Evolutionary conservation across 2,113 vertebrate species (phyloP), one percentile per base, ranked within the genome.

Genomic region (Tyrannus savana): DNA sequence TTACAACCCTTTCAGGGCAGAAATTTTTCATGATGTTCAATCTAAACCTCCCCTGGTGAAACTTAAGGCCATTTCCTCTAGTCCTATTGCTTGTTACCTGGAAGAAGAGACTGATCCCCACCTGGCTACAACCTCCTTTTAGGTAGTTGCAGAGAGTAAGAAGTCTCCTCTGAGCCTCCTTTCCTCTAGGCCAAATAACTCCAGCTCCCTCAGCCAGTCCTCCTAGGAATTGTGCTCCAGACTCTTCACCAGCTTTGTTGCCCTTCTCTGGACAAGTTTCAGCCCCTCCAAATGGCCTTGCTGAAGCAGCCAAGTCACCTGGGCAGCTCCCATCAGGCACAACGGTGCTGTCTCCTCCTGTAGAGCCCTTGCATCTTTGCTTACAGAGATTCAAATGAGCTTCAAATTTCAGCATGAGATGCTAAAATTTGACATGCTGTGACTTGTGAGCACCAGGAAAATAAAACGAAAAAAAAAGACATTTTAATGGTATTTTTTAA

Each of bases 101-200:
- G 17, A 5, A 76, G 62, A 83, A 41, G 25, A 30, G 46, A 10
- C 4, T 0, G 0, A 18, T 2, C 12, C 17, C 17, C 3, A 7
- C 21, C 41, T 12, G 18, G 46, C 53, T 46, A 1, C 46, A 60
- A 16, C 16, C 69, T 68, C 46, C 30, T 35, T 10, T 31, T n/a
- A 35, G n/a, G 78, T 7, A 47, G 30, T 0, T 53, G 19, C 7
- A 41, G 14, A 30, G 19, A 31, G 9, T 2, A 31, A 44, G 3
- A 24, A 19, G 44, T 66, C 24, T 53, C 24, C n/a, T 16, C 55
- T 8, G 30, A 0, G 3, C 25, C 4, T 76, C 21, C 41, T 41
- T 16, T 55, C 15, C 62, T 55, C 47, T 41, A 35, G 41, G 35
- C 0, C 12, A 23, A 62, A 55, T 39, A 46, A 0, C 0, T 21